A percentile compares a stretch with the other conserved stretches of the same genome.
Conservation (phyloP, 2,113 vertebrate genomes). For the Rhinolophus sinicus region DNA sequence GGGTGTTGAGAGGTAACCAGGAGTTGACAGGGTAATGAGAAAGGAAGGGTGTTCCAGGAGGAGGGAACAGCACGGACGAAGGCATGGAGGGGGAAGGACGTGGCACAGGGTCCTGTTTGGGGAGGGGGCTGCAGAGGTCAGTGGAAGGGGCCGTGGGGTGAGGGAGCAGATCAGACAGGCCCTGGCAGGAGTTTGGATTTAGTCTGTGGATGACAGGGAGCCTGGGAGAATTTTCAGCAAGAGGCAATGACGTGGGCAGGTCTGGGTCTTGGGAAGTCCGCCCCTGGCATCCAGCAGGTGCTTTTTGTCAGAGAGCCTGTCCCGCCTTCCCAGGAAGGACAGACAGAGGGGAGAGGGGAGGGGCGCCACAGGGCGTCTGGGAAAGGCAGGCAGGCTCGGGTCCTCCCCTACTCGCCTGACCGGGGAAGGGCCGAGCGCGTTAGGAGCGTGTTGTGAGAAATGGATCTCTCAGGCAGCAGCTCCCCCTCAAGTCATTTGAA, state of each 20-base stretch:
- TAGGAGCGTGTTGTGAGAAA: rapidly evolving
- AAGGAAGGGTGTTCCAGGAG: background rate
- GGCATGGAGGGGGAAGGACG: rapidly evolving
- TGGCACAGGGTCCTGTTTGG: rapidly evolving
- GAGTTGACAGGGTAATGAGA: rapidly evolving
- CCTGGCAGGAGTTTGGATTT: rapidly evolving
- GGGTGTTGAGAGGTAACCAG: rapidly evolving
- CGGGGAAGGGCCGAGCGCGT: rapidly evolving
- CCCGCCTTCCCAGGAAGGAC: background rate
- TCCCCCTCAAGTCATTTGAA: background rate
- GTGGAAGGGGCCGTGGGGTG: rapidly evolving
- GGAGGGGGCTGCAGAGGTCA: background rate
- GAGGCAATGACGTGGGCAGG: rapidly evolving
- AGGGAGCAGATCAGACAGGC: background rate
- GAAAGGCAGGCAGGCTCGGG: rapidly evolving
- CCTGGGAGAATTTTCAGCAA: too few species aligned
- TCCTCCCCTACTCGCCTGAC: too few species aligned
- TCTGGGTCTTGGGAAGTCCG: rapidly evolving
- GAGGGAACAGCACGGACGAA: background rate
- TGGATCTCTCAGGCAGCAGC: rapidly evolving
- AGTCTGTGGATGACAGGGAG: rapidly evolving
- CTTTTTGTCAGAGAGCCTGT: background rate
- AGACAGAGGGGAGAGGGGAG: rapidly evolving
- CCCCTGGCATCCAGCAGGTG: too few species aligned
- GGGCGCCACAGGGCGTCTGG: rapidly evolving